Evolutionary conservation across 2,888 invertebrate genomes (phyloP), one percentile per base, ranked within the genome.

Genomic region (Hermaeophaga mercurialis): DNA sequence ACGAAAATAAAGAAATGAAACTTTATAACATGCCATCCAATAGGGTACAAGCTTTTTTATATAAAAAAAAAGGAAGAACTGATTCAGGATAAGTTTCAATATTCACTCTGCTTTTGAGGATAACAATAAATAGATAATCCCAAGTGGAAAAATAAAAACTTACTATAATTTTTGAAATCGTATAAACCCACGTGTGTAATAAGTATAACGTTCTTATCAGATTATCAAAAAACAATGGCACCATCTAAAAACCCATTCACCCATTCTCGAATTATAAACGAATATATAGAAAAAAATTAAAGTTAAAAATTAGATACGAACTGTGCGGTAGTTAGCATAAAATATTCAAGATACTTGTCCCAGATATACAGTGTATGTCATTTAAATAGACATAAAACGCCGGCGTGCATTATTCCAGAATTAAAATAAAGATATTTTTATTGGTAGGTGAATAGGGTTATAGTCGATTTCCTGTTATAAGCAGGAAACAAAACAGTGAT

Each of bases 391-490:
- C 47, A 52, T 17, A 52, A 50, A 56, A 34, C 47, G 43, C 18
- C 19, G 12, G 12, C 7, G 45, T 19, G 28, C 7, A 18, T 22
- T 48, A 48, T 31, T 19, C 24, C 44, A 31, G 54, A 39, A 48
- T 31, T 36, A 46, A 18, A 22, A 39, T 12, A n/a, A 36, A 36
- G 54, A 58, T 26, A 47, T 54, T 50, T 59, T 60, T 62, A 56
- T 62, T 56, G 62, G 60, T 58, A 54, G 58, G 26, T 24, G 43
- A 43, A 43, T 49, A 38, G 58, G 47, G 63, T 56, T 59, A 66
- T 65, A 68, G 63, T 60, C 66, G 71, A 71, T 71, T 71, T 72
- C 70, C 72, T 68, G 66, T 68, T 58, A 55, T 66, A 68, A 4
- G 43, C 72, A 68, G 71, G 70, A 73, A 73, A 70, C 66, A 63